These are phyloP conservation scores for Istiophorus platypterus DNA, from an alignment of 2,113 vertebrate species.

Conservation along the genomic window DNA sequence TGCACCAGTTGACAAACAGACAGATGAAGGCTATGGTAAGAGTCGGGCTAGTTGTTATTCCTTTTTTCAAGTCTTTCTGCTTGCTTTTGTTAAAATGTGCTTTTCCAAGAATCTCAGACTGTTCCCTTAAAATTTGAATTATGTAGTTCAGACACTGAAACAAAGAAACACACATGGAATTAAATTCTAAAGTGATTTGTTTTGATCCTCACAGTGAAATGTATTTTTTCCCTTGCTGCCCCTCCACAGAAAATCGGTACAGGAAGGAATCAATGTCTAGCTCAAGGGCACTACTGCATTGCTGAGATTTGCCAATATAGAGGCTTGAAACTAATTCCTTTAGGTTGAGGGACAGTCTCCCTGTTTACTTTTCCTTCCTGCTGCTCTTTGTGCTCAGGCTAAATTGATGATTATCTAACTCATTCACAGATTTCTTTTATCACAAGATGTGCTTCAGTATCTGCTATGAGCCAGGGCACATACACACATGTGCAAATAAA, in stretches of 20 bases:
- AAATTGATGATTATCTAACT: conserved; percentile 28
- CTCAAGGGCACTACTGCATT: conserved; percentile 33
- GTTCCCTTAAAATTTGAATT: background rate
- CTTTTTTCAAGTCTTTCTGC: too few species aligned
- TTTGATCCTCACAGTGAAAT: background rate
- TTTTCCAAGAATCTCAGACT: background rate
- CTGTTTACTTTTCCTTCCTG: background rate
- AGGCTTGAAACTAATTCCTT: conserved; percentile 16
- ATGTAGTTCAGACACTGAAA: background rate
- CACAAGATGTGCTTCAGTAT: background rate
- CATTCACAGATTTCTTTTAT: conserved; percentile 39
- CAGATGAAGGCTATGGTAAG: conserved; percentile 25
- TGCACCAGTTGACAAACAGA: conserved; percentile 30
- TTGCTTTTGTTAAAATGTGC: background rate
- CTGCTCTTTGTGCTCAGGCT: conserved; percentile 1
- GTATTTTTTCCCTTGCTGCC: background rate
- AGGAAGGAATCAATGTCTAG: conserved; percentile 40
- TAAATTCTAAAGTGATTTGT: background rate
- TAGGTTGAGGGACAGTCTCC: conserved; percentile 17
- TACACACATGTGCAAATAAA: background rate
- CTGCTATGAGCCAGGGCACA: background rate
- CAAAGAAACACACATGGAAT: background rate
- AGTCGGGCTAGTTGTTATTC: background rate
- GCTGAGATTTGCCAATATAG: conserved; percentile 9
- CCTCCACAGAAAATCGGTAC: background rate